Evolutionary conservation across 2,888 invertebrate species (phyloP).

Genomic region (Agonopterix arenella): DNA sequence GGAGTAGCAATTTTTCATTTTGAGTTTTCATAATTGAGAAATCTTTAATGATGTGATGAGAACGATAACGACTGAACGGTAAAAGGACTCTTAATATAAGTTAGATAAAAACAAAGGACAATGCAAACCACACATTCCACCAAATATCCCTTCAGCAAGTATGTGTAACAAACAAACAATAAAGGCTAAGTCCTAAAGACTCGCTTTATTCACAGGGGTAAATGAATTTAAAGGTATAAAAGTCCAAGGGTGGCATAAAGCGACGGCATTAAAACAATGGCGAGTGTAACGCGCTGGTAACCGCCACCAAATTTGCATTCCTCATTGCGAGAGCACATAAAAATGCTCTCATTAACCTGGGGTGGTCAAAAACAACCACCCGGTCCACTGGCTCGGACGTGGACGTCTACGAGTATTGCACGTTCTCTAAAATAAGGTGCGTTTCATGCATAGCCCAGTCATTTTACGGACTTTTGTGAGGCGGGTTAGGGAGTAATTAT

Average conservation of each 20-base stretch:
- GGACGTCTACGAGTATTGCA: slow-evolving; percentile 4
- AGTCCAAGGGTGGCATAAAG: slow-evolving; percentile 49
- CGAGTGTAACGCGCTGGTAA: slow-evolving; percentile 56
- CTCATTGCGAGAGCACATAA: slow-evolving; percentile 72
- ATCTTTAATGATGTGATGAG: too few relatives aligned
- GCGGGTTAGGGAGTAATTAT: too few relatives aligned
- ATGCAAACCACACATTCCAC: slow-evolving; percentile 5
- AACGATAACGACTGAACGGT: too few relatives aligned
- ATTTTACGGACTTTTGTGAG: too few relatives aligned
- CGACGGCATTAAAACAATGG: slow-evolving; percentile 65
- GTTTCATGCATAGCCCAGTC: too few relatives aligned
- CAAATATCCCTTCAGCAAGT: not conserved
- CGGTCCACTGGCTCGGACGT: slow-evolving; percentile 27
- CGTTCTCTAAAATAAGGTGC: slow-evolving; percentile 20
- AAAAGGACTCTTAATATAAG: too few relatives aligned
- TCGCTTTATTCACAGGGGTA: slow-evolving; percentile 43
- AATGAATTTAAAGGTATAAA: slow-evolving; percentile 63
- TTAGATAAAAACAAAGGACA: too few relatives aligned
- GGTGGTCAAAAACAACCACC: slow-evolving; percentile 52
- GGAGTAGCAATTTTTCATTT: too few relatives aligned
- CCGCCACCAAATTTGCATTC: slow-evolving; percentile 72
- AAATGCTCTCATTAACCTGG: slow-evolving; percentile 74
- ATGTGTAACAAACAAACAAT: slow-evolving; percentile 31
- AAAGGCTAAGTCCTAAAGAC: slow-evolving; percentile 49
- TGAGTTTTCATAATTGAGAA: too few relatives aligned